These are phyloP conservation scores for Eurystomus gularis DNA, from an alignment of 2,113 vertebrate genomes.

Conservation along the genomic window DNA sequence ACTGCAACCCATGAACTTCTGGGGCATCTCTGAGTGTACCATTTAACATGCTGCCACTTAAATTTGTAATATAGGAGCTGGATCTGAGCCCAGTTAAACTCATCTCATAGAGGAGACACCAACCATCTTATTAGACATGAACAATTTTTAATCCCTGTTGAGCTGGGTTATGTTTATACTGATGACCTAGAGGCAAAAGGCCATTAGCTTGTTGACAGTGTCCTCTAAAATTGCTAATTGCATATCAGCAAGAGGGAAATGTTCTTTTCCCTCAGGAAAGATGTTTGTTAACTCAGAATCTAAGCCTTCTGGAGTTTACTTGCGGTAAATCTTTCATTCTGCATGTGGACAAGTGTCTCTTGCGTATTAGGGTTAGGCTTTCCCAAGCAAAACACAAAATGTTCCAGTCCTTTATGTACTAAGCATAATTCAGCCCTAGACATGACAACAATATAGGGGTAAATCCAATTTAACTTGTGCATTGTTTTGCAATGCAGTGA, in stretches of 20 bases:
- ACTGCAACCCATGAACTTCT: neutral
- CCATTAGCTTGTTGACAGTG: constrained; percentile 7
- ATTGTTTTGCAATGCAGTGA: neutral
- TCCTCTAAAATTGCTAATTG: constrained; percentile 24
- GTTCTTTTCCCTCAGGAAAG: neutral
- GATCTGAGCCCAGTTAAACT: constrained; percentile 17
- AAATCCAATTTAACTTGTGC: neutral
- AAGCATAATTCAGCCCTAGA: neutral
- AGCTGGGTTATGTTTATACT: neutral
- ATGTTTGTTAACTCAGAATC: neutral
- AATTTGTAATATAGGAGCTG: neutral
- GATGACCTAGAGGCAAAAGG: neutral
- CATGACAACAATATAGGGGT: neutral
- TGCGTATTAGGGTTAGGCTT: neutral
- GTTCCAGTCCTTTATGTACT: neutral
- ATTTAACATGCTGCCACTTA: neutral
- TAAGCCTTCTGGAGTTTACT: neutral
- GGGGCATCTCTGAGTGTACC: neutral
- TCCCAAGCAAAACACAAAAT: neutral
- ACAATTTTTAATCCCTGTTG: neutral
- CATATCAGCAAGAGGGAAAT: neutral
- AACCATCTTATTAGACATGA: neutral
- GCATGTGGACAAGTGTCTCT: neutral
- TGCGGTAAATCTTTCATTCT: neutral
- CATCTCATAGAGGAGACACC: neutral